Evolutionary conservation across 2,888 invertebrate genomes (phyloP), one percentile per base, ranked within the genome.

Genomic region (Salpingus planirostris): DNA sequence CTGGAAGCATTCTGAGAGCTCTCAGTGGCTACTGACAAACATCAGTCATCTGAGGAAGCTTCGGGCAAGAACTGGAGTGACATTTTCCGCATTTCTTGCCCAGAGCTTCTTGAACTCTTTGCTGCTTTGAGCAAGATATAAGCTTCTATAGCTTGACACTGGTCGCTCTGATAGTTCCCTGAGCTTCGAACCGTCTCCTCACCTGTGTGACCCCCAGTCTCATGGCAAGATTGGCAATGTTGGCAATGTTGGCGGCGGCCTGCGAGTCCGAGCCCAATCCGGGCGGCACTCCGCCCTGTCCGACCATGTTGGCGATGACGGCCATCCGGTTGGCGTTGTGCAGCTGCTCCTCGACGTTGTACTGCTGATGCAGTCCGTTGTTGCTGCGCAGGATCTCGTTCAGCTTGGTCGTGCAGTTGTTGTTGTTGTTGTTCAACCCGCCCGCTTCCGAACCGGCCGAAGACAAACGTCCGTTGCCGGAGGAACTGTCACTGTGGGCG

Each of bases 401-500:
- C 38, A 69, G 52, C 55, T 68, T 69, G 29, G 74, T 73, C 55
- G 73, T 75, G 56, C 76, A 76, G 56, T 76, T 78, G 54, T 72
- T 76, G 56, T 74, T 76, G 56, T 82, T 84, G 55, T 80, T 76
- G 50, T 80, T 76, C 26, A 83, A 64, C 58, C 67, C 75, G 59
- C 78, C 79, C 38, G 78, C 75, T 68, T 86, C 85, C 11, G 85
- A 84, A 11, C 83, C 80, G 15, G 84, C 81, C 12, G 86, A 85
- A 5, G 86, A 84, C 3, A 86, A 69, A 33, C 85, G 73, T 30
- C 85, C 86, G 54, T 84, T 86, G 42, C 74, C 74, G 15, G 87
- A 87, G 13, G 87, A 87, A 54, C 85, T 85, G 64, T 89, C 89
- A 25, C 87, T 87, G 62, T 87, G 87, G 11, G 82, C 83, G 21